A percentile compares a stretch with the other conserved stretches of the same genome.
Conservation (phyloP, 2,888 invertebrate genomes). For the Mesorhabditis belari region DNA sequence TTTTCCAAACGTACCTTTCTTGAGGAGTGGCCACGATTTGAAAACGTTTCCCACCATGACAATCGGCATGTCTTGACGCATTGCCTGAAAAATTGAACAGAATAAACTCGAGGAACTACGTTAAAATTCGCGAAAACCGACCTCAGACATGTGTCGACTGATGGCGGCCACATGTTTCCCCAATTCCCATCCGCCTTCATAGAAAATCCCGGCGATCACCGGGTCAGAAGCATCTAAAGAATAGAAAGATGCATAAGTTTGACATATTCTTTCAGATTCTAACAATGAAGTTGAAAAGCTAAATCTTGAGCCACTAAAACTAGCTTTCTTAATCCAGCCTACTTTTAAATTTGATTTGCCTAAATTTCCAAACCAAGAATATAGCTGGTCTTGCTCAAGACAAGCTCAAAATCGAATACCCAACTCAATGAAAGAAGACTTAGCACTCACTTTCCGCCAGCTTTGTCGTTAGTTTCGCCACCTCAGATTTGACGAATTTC, state of each 20-base stretch:
- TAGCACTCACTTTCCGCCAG: constrained; percentile 28
- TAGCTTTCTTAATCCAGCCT: no score
- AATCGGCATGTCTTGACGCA: constrained; percentile 20
- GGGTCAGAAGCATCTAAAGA: constrained; percentile 69
- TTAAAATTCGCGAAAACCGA: constrained; percentile 4
- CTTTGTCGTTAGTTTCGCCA: constrained; percentile 33
- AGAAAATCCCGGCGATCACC: constrained; percentile 68
- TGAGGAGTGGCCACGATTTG: constrained; percentile 29
- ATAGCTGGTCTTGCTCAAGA: no score
- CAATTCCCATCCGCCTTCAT: constrained; percentile 65
- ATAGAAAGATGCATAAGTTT: no score
- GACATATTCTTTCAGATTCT: no score
- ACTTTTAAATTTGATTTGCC: no score
- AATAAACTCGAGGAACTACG: background rate
- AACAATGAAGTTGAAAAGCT: no score
- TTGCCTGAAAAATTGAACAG: constrained; percentile 12
- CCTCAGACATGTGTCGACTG: constrained; percentile 60
- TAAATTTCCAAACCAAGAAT: background rate
- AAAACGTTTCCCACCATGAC: constrained; percentile 41
- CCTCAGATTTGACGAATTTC: constrained; percentile 32
- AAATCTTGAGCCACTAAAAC: no score
- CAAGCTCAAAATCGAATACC: no score
- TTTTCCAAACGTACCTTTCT: constrained; percentile 17
- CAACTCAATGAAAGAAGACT: background rate
- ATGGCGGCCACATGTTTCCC: constrained; percentile 67